Percentiles rank a stretch among this genome's conserved stretches.
These are phyloP conservation scores for Rhopilema esculentum DNA, from an alignment of 30 jellyfish, hydroid and myxozoan species.

Conservation along the genomic window DNA sequence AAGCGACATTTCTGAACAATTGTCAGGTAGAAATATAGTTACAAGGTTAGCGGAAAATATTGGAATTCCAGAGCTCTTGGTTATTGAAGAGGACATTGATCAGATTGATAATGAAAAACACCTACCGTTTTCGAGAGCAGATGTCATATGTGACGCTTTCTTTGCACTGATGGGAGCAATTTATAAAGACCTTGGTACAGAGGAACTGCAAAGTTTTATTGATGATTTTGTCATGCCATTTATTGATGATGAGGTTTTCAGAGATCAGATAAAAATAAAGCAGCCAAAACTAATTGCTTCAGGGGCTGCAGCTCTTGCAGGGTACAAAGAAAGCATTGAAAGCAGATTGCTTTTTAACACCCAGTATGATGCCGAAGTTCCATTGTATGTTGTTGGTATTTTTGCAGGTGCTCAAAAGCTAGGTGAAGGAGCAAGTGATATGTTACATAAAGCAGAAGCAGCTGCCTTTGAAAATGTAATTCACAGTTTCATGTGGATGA, in stretches of 20 bases:
- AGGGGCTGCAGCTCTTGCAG: conserved; percentile 54
- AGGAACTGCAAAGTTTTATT: conserved; percentile 65
- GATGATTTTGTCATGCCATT: conserved; percentile 75
- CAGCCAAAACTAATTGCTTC: conserved; percentile 56
- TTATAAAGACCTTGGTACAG: conserved; percentile 71
- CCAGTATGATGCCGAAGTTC: conserved; percentile 47
- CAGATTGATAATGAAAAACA: conserved; percentile 57
- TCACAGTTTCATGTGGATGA: conserved; percentile 57
- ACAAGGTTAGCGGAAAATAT: conserved; percentile 69
- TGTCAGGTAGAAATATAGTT: conserved; percentile 64
- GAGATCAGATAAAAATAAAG: conserved; percentile 55
- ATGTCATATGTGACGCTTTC: conserved; percentile 85
- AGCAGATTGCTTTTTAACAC: conserved; percentile 51
- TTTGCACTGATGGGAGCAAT: conserved; percentile 94
- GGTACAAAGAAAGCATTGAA: conserved; percentile 32
- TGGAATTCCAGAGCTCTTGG: conserved; percentile 79
- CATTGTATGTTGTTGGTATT: conserved; percentile 73
- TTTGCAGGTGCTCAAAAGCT: conserved; percentile 55
- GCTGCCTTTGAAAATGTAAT: conserved; percentile 65
- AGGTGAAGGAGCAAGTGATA: conserved; percentile 68
- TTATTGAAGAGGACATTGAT: conserved; percentile 72
- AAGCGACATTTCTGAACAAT: conserved; percentile 22
- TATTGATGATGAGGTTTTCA: conserved; percentile 69
- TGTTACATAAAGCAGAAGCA: conserved; percentile 48
- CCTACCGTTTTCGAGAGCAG: conserved; percentile 71